Percentiles rank a stretch among this genome's conserved stretches.
Conservation (phyloP, 2,888 invertebrate genomes). For the Pristionchus mayeri region DNA sequence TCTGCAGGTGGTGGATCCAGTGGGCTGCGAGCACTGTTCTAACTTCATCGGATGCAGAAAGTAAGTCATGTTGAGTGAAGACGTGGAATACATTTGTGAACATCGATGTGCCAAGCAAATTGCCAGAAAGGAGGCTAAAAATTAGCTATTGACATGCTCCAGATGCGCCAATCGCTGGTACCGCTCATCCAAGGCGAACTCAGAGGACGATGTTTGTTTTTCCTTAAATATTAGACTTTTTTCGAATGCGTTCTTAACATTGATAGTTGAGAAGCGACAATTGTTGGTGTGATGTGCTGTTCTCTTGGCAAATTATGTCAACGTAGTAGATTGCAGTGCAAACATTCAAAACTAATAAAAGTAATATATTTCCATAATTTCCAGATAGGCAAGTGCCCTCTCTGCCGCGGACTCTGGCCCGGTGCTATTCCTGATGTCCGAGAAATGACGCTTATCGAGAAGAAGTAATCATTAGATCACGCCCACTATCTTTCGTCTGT, state of each 20-base stretch:
- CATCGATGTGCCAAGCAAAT: too few species aligned
- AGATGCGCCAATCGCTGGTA: constrained; percentile 20
- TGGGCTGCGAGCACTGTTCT: background rate
- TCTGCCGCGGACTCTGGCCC: background rate
- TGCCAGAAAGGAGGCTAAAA: too few species aligned
- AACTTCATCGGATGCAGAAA: constrained; percentile 26
- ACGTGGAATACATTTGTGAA: too few species aligned
- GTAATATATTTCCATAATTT: too few species aligned
- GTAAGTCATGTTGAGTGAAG: background rate
- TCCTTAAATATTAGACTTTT: background rate
- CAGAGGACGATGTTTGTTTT: background rate
- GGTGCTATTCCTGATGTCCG: background rate
- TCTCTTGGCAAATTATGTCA: too few species aligned
- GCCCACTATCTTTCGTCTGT: too few species aligned
- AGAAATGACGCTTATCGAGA: background rate
- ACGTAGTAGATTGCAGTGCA: background rate
- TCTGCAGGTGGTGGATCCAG: background rate
- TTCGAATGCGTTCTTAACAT: too few species aligned
- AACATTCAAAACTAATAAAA: background rate
- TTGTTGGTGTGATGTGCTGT: background rate
- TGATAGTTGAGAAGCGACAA: too few species aligned
- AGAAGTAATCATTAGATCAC: too few species aligned
- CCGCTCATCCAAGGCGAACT: background rate
- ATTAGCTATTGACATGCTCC: too few species aligned
- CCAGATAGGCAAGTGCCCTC: background rate